Evolutionary conservation across 2,113 vertebrate genomes (phyloP), one percentile per base, ranked within the genome.

Genomic region (Sapayoa aenigma): DNA sequence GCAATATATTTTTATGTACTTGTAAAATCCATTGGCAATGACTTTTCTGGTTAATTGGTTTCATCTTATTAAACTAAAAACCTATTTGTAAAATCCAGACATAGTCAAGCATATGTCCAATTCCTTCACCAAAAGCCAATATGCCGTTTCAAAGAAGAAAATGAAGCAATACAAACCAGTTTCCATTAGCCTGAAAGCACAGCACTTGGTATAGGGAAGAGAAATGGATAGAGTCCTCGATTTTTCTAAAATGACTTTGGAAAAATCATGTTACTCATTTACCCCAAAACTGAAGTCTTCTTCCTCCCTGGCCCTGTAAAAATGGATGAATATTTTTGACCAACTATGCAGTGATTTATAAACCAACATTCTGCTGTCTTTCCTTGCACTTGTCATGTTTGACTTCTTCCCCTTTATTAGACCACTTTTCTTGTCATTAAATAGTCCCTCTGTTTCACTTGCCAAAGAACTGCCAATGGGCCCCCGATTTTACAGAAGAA

Each of bases 381-480:
- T 62, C 75, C 83, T 58, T 93, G 93, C 88, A 92, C 74, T 95
- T 93, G 88, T 93, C 95, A 91, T 39, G 67, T 97, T 94, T 44
- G 7, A 84, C 89, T 92, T 93, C 56, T 78, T 97, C 76, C 89
- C 74, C 94, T 90, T 93, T 97, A 96, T 97, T 97, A 97, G 96
- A 97, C 97, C 96, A 94, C 96, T 97, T 97, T 82, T 93, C 94
- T 95, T 92, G 93, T 97, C 96, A 97, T 98, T 98, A 98, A 97
- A 98, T 97, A 98, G 97, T 97, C 98, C 94, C 96, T 98, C 98
- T 99, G 98, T 98, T 97, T 97, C 96, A 95, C 85, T 80, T 95
- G 98, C 98, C 98, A 98, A 98, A 97, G 98, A 98, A 98, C 98
- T 98, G 98, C 98, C 98, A 98, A 98, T 97, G 97, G 97, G 92